These are phyloP conservation scores for Amphipoea lucens DNA, from an alignment of 2,888 invertebrate genomes.

Conservation along the genomic window DNA sequence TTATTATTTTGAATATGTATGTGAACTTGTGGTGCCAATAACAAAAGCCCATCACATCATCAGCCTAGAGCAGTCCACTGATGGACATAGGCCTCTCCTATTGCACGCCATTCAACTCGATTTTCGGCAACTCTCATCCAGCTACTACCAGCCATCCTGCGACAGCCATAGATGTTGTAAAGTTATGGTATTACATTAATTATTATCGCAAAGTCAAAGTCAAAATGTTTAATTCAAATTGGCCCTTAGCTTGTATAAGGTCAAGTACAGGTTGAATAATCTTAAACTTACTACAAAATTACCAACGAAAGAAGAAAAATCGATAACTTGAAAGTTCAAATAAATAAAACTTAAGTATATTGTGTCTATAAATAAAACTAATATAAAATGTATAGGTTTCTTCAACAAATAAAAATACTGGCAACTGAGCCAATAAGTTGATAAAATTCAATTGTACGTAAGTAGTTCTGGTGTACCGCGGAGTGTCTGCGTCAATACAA, in stretches of 20 bases:
- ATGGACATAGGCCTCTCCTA: too few relatives aligned
- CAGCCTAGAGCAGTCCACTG: too few relatives aligned
- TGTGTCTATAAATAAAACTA: neutral
- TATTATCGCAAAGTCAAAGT: neutral
- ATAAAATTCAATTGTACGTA: constrained; percentile 53
- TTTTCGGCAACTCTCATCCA: too few relatives aligned
- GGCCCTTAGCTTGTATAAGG: neutral
- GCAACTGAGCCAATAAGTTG: constrained; percentile 31
- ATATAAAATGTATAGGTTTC: constrained; percentile 5
- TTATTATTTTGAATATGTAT: neutral
- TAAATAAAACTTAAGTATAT: neutral
- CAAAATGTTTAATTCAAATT: neutral
- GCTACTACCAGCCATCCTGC: too few relatives aligned
- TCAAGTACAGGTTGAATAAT: neutral
- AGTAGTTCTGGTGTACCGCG: constrained; percentile 44
- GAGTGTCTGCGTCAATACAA: constrained; percentile 55
- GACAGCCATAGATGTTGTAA: neutral
- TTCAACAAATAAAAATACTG: constrained; percentile 18
- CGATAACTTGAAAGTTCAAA: neutral
- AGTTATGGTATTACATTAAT: neutral
- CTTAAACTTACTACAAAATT: neutral
- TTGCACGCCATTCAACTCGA: too few relatives aligned
- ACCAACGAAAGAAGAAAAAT: neutral
- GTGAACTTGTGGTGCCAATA: neutral
- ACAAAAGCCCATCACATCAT: too few relatives aligned